phyloP scores from a whole-genome alignment of 1,140 invertebrate species.

The Ridgeia piscesae region DNA sequence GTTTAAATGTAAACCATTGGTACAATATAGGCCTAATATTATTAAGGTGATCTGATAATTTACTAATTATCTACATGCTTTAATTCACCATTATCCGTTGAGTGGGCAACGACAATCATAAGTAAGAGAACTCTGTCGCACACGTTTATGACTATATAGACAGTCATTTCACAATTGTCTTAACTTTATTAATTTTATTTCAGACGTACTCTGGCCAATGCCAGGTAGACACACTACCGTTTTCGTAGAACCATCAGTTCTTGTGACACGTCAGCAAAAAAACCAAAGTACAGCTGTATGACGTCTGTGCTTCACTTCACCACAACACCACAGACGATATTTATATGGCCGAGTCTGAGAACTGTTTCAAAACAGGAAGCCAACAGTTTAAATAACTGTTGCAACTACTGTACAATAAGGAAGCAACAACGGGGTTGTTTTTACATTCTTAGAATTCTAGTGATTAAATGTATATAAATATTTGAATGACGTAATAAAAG shows the following conservation, averaged over 20 bases:
- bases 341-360: neutral
- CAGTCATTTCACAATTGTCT: neutral
- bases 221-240: conserved; percentile 7
- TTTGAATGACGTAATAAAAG: neutral
- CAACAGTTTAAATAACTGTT: neutral
- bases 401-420: neutral
- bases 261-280: neutral
- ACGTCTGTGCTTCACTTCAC: too few species aligned
- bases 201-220: conserved; percentile 20
- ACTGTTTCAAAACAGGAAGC: neutral
- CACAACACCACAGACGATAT: neutral
- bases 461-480: neutral
- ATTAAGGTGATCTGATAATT: neutral
- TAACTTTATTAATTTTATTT: conserved; percentile 10
- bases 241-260: neutral
- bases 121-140: too few species aligned
- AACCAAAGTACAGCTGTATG: too few species aligned
- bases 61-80: neutral
- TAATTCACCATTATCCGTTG: too few species aligned
- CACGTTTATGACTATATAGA: neutral
- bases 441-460: neutral
- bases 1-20: neutral
- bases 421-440: neutral
- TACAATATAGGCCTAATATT: neutral
- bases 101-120: too few species aligned